These are phyloP conservation scores for Whitmania pigra DNA, from an alignment of 1,140 invertebrate genomes.

Conservation along the genomic window DNA sequence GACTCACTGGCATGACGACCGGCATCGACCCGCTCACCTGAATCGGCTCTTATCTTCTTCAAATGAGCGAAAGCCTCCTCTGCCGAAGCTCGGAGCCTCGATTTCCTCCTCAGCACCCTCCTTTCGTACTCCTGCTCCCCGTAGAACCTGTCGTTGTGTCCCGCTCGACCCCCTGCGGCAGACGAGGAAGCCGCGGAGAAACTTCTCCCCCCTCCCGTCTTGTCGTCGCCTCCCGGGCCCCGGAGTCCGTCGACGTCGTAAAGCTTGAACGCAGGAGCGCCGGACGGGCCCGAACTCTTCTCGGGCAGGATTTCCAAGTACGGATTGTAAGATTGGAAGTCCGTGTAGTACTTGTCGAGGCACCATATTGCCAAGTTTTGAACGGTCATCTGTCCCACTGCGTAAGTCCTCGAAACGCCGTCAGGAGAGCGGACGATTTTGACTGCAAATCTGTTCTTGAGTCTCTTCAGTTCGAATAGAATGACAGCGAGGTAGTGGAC, in stretches of 20 bases:
- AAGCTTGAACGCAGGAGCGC: slow-evolving; percentile 63
- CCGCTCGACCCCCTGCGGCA: slow-evolving; percentile 57
- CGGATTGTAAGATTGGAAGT: slow-evolving; percentile 91
- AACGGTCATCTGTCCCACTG: slow-evolving; percentile 79
- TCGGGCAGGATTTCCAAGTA: slow-evolving; percentile 52
- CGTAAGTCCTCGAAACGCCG: slow-evolving; percentile 59
- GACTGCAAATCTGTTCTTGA: slow-evolving; percentile 75
- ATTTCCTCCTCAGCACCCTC: slow-evolving; percentile 73
- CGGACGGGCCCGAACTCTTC: slow-evolving; percentile 39
- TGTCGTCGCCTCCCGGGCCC: slow-evolving; percentile 37
- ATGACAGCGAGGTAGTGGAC: slow-evolving; percentile 87
- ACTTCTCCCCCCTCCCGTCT: slow-evolving; percentile 50
- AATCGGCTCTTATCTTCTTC: slow-evolving; percentile 41
- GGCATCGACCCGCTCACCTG: not conserved
- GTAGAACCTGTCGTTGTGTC: slow-evolving; percentile 91
- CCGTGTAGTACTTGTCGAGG: slow-evolving; percentile 84
- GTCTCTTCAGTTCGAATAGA: slow-evolving; percentile 76
- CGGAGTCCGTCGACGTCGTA: slow-evolving; percentile 74
- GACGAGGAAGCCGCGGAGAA: slow-evolving; percentile 42
- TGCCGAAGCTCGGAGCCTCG: slow-evolving; percentile 73
- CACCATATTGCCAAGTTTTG: slow-evolving; percentile 87
- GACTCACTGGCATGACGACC: no score
- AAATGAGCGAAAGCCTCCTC: slow-evolving; percentile 96
- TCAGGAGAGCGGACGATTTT: slow-evolving; percentile 86
- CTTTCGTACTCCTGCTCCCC: slow-evolving; percentile 93